A percentile compares a stretch with the other conserved stretches of the same genome.
phyloP scores from a whole-genome alignment of 2,888 invertebrate genomes.

The Leucophenga maculata region DNA sequence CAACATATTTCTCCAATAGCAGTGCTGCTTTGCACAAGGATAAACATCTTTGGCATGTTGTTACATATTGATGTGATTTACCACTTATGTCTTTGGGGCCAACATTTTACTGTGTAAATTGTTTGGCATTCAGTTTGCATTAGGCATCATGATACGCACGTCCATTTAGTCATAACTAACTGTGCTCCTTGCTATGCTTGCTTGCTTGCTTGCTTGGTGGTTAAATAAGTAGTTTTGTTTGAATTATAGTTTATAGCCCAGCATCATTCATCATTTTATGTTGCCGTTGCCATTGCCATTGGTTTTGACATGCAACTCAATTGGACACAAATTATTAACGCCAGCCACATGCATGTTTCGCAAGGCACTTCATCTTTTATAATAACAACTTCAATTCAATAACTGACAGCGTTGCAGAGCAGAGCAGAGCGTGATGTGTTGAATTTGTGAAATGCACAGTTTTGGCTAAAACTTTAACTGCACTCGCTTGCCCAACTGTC shows the following conservation, averaged over 20 bases:
- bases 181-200: not conserved
- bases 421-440: not conserved
- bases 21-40: conserved; percentile 36
- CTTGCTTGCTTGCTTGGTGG: conserved; percentile 6
- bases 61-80: conserved; percentile 69
- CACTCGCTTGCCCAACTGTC: too few species aligned
- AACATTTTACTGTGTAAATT: conserved; percentile 60
- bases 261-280: conserved; percentile 27
- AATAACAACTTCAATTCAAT: conserved; percentile 30
- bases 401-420: not conserved
- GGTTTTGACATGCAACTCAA: conserved; percentile 36
- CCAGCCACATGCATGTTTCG: conserved; percentile 15
- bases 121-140: conserved; percentile 64
- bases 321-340: conserved; percentile 38
- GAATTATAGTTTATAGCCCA: conserved; percentile 13
- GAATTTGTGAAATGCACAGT: conserved; percentile 13
- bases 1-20: not conserved
- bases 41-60: conserved; percentile 59
- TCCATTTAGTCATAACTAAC: not conserved
- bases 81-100: conserved; percentile 62
- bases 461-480: not conserved
- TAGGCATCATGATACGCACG: conserved; percentile 34
- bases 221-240: not conserved
- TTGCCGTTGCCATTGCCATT: conserved; percentile 30
- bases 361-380: conserved; percentile 14